Percentiles rank a stretch among this genome's conserved stretches.
Conservation (phyloP, 2,888 invertebrate species). For the Pyrgus malvae region DNA sequence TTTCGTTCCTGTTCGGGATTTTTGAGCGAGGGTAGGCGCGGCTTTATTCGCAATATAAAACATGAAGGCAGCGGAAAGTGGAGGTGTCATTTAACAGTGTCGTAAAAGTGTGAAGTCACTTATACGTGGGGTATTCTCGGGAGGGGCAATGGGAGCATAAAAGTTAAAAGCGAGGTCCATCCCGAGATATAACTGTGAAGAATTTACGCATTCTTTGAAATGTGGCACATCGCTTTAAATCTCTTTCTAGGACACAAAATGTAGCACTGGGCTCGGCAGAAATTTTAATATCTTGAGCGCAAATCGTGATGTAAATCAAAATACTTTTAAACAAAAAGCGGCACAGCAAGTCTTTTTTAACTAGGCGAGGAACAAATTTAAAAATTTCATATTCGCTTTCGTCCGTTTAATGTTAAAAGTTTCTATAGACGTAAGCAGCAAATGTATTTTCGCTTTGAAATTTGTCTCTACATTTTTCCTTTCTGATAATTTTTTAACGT, state of each 20-base stretch:
- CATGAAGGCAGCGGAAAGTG: slow-evolving; percentile 8
- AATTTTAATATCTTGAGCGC: slow-evolving; percentile 11
- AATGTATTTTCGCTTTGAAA: too few species aligned
- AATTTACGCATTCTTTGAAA: too few species aligned
- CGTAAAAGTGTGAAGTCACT: slow-evolving; percentile 20
- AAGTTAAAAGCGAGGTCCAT: background rate
- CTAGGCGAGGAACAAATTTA: background rate
- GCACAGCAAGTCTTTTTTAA: background rate
- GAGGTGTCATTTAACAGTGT: slow-evolving; percentile 21
- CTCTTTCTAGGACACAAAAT: background rate
- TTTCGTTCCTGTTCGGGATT: background rate
- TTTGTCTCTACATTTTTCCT: too few species aligned
- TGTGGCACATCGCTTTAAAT: background rate
- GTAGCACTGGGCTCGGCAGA: background rate
- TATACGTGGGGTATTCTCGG: slow-evolving; percentile 22
- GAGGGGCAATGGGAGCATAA: background rate
- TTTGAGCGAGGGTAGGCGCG: background rate
- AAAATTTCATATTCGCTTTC: background rate
- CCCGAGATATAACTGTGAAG: background rate
- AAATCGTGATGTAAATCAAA: slow-evolving; percentile 1
- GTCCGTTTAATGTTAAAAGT: background rate
- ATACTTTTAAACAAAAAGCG: slow-evolving; percentile 1
- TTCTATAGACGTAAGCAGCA: too few species aligned
- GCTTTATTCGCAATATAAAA: slow-evolving; percentile 9
- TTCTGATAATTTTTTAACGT: too few species aligned